phyloP scores from a whole-genome alignment of 2,888 invertebrate genomes.

The Mycalesis mineus region DNA sequence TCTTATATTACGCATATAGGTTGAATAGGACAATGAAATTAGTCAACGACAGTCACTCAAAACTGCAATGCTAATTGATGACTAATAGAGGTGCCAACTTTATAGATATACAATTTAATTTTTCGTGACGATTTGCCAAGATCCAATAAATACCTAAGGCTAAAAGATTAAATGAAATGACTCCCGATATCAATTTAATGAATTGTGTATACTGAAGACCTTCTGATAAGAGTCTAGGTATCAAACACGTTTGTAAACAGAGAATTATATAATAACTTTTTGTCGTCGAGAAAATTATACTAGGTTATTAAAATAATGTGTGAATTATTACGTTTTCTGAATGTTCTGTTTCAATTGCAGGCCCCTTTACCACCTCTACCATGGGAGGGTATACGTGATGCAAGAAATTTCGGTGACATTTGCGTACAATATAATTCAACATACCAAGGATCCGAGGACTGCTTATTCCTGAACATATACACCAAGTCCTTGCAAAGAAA shows the following conservation, averaged over 20 bases:
- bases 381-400: constrained; percentile 54
- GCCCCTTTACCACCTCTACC: constrained; percentile 47
- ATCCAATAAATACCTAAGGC: too few relatives aligned
- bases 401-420: constrained; percentile 49
- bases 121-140: too few relatives aligned
- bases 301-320: background rate
- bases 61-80: too few relatives aligned
- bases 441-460: constrained; percentile 52
- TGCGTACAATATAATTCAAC: constrained; percentile 55
- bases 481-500: constrained; percentile 38
- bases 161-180: too few relatives aligned
- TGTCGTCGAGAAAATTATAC: background rate
- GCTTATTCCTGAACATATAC: constrained; percentile 56
- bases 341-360: constrained; percentile 32
- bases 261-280: background rate
- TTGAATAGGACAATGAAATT: too few relatives aligned
- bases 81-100: too few relatives aligned
- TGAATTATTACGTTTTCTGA: background rate
- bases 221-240: background rate
- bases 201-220: background rate
- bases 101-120: too few relatives aligned
- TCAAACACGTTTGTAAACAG: background rate
- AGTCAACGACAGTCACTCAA: too few relatives aligned
- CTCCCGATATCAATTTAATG: background rate
- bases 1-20: too few relatives aligned